phyloP scores from a whole-genome alignment of 2,888 invertebrate genomes.

The Agriopis leucophaearia region DNA sequence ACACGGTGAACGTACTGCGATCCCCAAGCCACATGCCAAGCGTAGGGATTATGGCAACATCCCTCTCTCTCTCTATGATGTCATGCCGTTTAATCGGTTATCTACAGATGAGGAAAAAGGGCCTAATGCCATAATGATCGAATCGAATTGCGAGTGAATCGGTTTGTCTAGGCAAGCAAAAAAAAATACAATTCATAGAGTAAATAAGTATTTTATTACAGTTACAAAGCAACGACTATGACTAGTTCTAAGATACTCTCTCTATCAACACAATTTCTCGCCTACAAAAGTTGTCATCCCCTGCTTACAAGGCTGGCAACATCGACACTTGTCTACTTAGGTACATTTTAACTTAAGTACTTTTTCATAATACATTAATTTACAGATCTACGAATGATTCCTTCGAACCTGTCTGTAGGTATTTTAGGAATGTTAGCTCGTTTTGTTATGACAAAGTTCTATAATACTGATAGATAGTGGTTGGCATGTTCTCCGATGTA shows the following conservation, averaged over 20 bases:
- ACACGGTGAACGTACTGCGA: no score
- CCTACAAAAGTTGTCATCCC: constrained; percentile 30
- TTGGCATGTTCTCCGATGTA: constrained; percentile 31
- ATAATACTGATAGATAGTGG: constrained; percentile 1
- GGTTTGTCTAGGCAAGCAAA: no score
- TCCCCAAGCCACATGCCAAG: no score
- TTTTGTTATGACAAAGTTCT: constrained; percentile 18
- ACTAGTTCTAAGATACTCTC: constrained; percentile 8
- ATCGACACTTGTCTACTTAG: constrained; percentile 20
- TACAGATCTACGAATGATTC: not conserved
- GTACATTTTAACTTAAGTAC: constrained; percentile 14
- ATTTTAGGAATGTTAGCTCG: constrained; percentile 5
- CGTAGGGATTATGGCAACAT: no score
- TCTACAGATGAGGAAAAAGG: no score
- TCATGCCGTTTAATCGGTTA: no score
- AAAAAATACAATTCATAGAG: no score
- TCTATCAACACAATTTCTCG: constrained; percentile 17
- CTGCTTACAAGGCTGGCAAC: constrained; percentile 27
- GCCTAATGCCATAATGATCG: no score
- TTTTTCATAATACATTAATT: constrained; percentile 7
- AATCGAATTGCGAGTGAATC: no score
- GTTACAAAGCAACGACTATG: not conserved
- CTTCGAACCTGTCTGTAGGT: not conserved
- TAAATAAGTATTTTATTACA: no score
- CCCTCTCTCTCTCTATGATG: no score